Evolutionary conservation across 2,888 invertebrate genomes (phyloP).

Genomic region (Drosophila mimica): DNA sequence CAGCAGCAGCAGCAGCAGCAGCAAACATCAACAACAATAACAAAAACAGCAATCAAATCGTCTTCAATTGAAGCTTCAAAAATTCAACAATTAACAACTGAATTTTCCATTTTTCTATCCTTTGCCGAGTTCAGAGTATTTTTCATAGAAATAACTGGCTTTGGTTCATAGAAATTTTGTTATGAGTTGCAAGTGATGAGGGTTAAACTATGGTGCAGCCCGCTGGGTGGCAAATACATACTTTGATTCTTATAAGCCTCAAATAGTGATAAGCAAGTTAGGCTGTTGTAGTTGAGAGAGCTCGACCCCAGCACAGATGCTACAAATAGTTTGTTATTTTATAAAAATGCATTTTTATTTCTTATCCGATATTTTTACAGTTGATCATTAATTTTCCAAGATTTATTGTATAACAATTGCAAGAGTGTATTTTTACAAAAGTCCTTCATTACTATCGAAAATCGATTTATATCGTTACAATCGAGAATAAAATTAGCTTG

Average conservation of each 20-base stretch:
- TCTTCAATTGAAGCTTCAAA: slow-evolving; percentile 24
- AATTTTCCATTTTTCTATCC: neutral
- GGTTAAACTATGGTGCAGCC: too few relatives aligned
- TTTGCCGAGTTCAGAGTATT: neutral
- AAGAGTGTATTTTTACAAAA: neutral
- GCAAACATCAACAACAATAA: neutral
- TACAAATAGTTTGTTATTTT: neutral
- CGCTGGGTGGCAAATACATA: too few relatives aligned
- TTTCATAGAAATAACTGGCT: neutral
- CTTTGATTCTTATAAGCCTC: neutral
- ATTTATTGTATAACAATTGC: neutral
- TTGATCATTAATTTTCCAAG: neutral
- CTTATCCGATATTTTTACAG: neutral
- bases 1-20: slow-evolving; percentile 2
- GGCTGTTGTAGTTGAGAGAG: neutral
- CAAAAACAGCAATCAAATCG: slow-evolving; percentile 27
- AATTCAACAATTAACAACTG: slow-evolving; percentile 17
- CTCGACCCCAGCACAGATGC: neutral
- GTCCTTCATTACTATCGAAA: neutral
- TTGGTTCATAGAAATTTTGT: neutral
- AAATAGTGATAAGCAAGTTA: neutral
- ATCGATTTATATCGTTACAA: neutral
- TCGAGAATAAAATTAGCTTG: neutral
- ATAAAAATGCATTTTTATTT: neutral
- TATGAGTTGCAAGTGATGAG: neutral